These are phyloP conservation scores for Tillus elongatus DNA, from an alignment of 2,888 invertebrate species.

Conservation along the genomic window DNA sequence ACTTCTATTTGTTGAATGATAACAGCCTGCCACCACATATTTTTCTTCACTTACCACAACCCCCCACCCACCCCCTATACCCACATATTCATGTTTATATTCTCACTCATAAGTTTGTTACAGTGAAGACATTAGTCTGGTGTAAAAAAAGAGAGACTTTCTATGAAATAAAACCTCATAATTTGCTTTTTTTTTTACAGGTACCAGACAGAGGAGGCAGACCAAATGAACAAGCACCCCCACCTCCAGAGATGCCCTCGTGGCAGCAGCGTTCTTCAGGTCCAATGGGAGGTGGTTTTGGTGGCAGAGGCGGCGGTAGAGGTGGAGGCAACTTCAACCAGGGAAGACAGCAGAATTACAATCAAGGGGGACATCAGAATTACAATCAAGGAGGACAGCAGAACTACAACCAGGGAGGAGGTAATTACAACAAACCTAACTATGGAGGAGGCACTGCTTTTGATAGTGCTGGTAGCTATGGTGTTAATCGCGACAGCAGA, in stretches of 20 bases:
- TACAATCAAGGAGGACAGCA: constrained; percentile 2
- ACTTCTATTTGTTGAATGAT: too few species aligned
- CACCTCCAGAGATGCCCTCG: constrained; percentile 95
- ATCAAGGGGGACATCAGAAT: constrained; percentile 15
- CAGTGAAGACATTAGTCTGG: too few species aligned
- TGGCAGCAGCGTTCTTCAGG: constrained; percentile 67
- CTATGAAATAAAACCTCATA: too few species aligned
- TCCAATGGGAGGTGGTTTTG: constrained; percentile 42
- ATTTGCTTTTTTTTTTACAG: constrained; percentile 37
- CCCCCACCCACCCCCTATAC: too few species aligned
- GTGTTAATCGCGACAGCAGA: constrained; percentile 10
- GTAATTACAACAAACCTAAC: constrained; percentile 12
- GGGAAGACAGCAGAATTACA: constrained; percentile 19
- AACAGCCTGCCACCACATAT: too few species aligned
- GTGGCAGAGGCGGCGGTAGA: constrained; percentile 38
- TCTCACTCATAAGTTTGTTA: too few species aligned
- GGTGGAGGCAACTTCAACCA: constrained; percentile 33
- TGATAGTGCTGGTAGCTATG: constrained; percentile 11
- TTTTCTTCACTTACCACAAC: too few species aligned
- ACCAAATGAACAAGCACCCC: constrained; percentile 81
- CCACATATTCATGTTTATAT: too few species aligned
- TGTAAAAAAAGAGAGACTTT: too few species aligned
- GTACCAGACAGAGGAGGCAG: constrained; percentile 94
- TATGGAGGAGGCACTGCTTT: constrained; percentile 18
- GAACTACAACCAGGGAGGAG: constrained; percentile 17